A percentile compares a stretch with the other conserved stretches of the same genome.
Conservation (phyloP, 2,113 vertebrate species). For the Dissostichus mawsoni region DNA sequence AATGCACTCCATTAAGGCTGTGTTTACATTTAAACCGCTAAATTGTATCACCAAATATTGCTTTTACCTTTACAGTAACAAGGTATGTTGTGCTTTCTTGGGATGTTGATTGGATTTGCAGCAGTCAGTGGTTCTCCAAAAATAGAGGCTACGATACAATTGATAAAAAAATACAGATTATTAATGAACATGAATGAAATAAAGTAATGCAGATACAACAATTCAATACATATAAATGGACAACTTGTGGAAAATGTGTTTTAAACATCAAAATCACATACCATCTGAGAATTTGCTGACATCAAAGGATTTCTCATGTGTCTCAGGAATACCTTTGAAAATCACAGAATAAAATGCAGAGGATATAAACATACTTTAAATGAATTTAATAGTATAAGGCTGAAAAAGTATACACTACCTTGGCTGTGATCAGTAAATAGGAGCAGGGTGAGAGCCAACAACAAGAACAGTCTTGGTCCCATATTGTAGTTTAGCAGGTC, state of each 20-base stretch:
- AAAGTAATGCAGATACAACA: neutral
- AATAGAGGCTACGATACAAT: constrained; percentile 28
- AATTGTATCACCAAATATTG: rapidly evolving
- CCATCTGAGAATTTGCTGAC: constrained; percentile 8
- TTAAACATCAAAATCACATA: constrained; percentile 17
- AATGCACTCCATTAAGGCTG: neutral
- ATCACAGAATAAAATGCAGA: neutral
- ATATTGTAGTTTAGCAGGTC: constrained; percentile 43
- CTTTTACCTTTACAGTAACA: constrained; percentile 66
- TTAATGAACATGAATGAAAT: neutral
- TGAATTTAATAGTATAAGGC: neutral
- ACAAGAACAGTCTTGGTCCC: constrained; percentile 48
- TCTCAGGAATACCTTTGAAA: constrained; percentile 38
- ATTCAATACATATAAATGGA: neutral
- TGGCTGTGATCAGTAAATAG: constrained; percentile 48
- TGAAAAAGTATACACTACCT: constrained; percentile 61
- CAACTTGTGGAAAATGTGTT: neutral
- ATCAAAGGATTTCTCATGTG: neutral
- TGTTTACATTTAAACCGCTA: neutral
- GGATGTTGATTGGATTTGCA: neutral
- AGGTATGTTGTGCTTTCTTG: neutral
- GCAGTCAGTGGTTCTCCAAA: neutral
- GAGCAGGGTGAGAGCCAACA: constrained; percentile 43
- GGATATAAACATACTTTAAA: neutral
- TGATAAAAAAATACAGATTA: neutral